phyloP scores from a whole-genome alignment of 2,113 vertebrate species.

The Himantopus leucocephalus region DNA sequence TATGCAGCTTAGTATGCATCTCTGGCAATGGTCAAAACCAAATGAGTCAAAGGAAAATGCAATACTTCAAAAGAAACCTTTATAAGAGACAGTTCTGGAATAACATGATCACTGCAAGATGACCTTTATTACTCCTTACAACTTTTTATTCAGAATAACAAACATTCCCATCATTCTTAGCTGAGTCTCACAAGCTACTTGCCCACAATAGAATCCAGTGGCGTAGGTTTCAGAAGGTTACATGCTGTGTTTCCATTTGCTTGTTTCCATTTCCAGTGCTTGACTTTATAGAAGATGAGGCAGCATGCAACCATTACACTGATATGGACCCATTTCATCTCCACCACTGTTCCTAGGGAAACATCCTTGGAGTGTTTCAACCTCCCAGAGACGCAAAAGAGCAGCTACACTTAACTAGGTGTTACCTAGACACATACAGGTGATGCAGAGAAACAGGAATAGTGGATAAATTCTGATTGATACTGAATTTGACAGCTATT shows the following conservation, averaged over 20 bases:
- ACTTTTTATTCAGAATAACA: neutral
- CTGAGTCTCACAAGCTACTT: neutral
- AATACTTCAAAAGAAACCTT: neutral
- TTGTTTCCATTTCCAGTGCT: neutral
- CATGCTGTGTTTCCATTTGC: neutral
- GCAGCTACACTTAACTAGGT: neutral
- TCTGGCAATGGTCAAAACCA: neutral
- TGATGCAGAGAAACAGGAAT: neutral
- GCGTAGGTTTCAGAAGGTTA: neutral
- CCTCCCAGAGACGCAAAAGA: neutral
- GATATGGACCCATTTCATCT: neutral
- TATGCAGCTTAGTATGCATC: neutral
- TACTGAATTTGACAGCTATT: neutral
- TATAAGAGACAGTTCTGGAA: neutral
- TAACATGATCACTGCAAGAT: neutral
- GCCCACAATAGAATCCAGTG: neutral
- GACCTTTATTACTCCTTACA: neutral
- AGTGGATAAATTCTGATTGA: neutral
- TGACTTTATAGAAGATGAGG: neutral
- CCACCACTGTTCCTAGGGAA: neutral
- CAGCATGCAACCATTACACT: neutral
- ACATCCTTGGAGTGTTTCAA: neutral
- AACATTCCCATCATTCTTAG: neutral
- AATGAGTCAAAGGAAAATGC: neutral
- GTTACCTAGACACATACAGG: neutral